phyloP scores from a whole-genome alignment of 2,888 invertebrate genomes.

The Pterobdella sp. region DNA sequence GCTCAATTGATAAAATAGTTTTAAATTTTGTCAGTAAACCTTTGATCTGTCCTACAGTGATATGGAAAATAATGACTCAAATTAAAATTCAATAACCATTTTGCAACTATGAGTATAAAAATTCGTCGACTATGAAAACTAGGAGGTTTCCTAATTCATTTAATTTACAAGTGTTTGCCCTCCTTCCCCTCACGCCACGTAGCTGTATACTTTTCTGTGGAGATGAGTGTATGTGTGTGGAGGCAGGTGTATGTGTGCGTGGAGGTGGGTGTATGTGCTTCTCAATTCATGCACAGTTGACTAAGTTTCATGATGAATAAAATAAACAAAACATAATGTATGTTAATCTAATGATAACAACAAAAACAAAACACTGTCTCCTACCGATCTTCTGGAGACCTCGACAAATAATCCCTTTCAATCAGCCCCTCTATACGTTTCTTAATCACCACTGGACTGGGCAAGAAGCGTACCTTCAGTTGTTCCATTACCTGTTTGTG shows the following conservation, averaged over 20 bases:
- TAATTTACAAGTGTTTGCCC: not conserved
- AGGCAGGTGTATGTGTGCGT: too few species aligned
- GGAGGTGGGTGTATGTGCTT: too few species aligned
- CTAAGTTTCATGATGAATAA: not conserved
- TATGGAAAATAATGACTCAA: too few species aligned
- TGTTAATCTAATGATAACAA: not conserved
- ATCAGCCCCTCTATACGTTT: conserved; percentile 98
- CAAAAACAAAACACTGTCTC: conserved; percentile 22
- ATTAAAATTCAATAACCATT: too few species aligned
- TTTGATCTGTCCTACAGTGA: too few species aligned
- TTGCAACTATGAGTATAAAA: too few species aligned
- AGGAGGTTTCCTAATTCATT: too few species aligned
- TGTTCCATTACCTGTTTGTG: conserved; percentile 73
- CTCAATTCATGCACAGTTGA: too few species aligned
- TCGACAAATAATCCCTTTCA: conserved; percentile 93
- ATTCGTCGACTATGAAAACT: too few species aligned
- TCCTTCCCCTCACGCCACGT: not conserved
- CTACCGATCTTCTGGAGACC: conserved; percentile 82
- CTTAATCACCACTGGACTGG: conserved; percentile 95
- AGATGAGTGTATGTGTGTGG: too few species aligned
- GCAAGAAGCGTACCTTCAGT: conserved; percentile 88
- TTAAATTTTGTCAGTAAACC: too few species aligned
- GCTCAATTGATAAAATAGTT: too few species aligned
- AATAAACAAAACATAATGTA: not conserved
- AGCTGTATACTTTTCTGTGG: conserved; percentile 13